These are phyloP conservation scores for Anisognathus igniventris DNA, from an alignment of 2,797 vertebrate genomes.

Conservation along the genomic window DNA sequence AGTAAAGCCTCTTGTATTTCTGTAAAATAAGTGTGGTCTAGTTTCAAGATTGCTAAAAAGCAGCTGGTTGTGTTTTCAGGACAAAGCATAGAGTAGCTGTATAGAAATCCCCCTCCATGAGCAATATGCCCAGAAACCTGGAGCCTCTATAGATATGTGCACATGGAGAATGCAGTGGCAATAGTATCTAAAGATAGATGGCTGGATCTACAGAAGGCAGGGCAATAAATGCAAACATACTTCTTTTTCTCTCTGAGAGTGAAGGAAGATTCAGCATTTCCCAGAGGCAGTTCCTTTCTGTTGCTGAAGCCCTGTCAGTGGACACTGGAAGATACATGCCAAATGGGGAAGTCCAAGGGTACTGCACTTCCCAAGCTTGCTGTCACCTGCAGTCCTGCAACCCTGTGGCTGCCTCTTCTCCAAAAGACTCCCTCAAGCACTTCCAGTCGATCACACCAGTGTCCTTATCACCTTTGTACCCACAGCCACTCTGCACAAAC, in stretches of 20 bases:
- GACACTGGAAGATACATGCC: background rate
- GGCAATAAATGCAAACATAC: background rate
- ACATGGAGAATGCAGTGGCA: background rate
- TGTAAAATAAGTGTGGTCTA: background rate
- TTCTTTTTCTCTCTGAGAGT: background rate
- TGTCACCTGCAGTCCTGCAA: fast-evolving
- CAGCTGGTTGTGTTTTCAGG: background rate
- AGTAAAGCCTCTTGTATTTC: background rate
- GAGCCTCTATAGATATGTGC: background rate
- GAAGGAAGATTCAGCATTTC: background rate
- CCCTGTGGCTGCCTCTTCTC: background rate
- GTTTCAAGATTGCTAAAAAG: background rate
- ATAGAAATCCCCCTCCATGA: background rate
- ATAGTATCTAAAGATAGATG: background rate
- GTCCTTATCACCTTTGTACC: background rate
- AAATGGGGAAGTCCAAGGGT: fast-evolving
- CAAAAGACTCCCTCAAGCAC: background rate
- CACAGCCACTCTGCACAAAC: background rate
- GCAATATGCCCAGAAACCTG: background rate
- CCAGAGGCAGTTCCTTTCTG: background rate
- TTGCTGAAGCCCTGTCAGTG: background rate
- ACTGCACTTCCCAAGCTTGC: background rate
- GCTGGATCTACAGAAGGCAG: background rate
- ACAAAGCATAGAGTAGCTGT: background rate
- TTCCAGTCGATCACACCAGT: background rate